A percentile compares a stretch with the other conserved stretches of the same genome.
These are phyloP conservation scores for Gallinago stenura DNA, from an alignment of 2,797 vertebrate species.

Conservation along the genomic window DNA sequence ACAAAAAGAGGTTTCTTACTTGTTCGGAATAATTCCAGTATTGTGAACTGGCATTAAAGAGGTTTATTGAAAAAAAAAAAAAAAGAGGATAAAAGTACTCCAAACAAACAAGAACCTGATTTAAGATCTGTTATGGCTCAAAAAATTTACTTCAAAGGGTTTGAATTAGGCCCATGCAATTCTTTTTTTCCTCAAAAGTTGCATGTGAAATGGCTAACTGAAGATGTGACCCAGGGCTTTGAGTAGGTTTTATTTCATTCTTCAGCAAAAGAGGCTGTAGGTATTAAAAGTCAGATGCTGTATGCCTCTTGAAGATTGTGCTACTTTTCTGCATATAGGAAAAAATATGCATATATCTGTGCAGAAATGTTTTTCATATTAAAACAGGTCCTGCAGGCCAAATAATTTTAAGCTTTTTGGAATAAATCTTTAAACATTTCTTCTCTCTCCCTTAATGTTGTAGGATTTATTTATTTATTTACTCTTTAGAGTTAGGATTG, in stretches of 20 bases:
- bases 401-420: slow-evolving; percentile 39
- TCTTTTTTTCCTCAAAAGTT: not conserved
- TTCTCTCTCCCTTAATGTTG: not conserved
- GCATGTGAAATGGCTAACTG: not conserved
- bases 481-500: not conserved
- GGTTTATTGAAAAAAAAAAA: not conserved
- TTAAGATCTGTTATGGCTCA: not conserved
- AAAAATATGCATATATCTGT: slow-evolving; percentile 43
- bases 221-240: not conserved
- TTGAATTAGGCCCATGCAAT: not conserved
- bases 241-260: slow-evolving; percentile 31
- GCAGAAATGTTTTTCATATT: slow-evolving; percentile 40
- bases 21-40: not conserved
- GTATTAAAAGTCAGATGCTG: slow-evolving; percentile 7
- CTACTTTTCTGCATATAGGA: slow-evolving; percentile 17
- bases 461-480: slow-evolving; percentile 2
- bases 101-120: not conserved
- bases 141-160: not conserved
- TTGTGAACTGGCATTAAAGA: not conserved
- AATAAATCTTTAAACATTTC: slow-evolving; percentile 40
- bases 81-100: accelerated
- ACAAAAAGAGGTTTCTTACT: not conserved
- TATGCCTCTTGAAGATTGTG: slow-evolving; percentile 16
- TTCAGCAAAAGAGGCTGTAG: slow-evolving; percentile 7
- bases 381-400: slow-evolving; percentile 52